Conservation (phyloP, 1,140 invertebrate species). For the Drosophila mauritiana region DNA sequence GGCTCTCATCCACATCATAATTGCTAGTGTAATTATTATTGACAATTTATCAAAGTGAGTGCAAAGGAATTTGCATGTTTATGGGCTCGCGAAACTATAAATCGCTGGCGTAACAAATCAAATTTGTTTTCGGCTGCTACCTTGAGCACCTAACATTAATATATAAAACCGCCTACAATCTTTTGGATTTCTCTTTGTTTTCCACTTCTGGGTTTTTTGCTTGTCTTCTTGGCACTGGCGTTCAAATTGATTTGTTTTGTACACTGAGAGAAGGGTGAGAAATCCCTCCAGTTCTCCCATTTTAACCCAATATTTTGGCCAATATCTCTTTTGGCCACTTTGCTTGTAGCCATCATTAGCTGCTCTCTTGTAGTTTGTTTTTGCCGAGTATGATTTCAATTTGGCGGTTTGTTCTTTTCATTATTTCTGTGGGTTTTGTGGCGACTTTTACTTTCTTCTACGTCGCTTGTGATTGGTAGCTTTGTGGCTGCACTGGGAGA, state of each 20-base stretch:
- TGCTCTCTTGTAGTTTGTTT: constrained; percentile 37
- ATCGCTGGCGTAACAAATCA: constrained; percentile 37
- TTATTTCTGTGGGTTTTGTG: constrained; percentile 17
- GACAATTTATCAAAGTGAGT: constrained; percentile 52
- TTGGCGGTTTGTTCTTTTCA: constrained; percentile 22
- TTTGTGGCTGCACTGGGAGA: constrained; percentile 6
- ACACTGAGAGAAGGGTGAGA: constrained; percentile 16
- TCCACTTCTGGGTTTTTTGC: constrained; percentile 4
- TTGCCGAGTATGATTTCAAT: constrained; percentile 23
- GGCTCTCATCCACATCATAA: constrained; percentile 18
- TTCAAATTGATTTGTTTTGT: constrained; percentile 71
- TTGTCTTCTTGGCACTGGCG: constrained; percentile 27
- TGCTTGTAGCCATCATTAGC: constrained; percentile 28
- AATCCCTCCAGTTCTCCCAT: neutral
- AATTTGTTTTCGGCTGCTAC: constrained; percentile 29
- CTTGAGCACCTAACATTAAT: constrained; percentile 52
- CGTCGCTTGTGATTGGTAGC: neutral
- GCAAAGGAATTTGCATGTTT: constrained; percentile 56
- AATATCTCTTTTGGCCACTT: constrained; percentile 23
- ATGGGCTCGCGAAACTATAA: constrained; percentile 52
- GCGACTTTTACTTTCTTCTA: constrained; percentile 52
- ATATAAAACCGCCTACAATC: constrained; percentile 53
- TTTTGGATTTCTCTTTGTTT: constrained; percentile 31
- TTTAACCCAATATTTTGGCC: neutral
- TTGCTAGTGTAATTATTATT: constrained; percentile 43